Base-by-base conservation (phyloP, 2,797 vertebrate genomes). In the Delichon dasypus region DNA sequence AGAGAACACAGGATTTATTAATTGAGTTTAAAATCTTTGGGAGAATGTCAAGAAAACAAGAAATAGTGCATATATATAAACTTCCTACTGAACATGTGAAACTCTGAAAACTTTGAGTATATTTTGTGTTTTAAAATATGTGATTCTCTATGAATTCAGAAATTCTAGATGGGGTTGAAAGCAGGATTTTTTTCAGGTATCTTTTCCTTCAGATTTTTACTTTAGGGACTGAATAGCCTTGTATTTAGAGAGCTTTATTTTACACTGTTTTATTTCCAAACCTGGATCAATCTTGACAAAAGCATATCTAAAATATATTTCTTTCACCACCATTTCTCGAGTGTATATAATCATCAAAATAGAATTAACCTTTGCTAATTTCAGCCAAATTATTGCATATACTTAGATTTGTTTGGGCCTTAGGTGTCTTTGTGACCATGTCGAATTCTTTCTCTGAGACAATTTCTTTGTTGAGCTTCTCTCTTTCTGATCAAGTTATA, bases 401-500 rank as follows among this genome's bases (percentile, higher is more conserved):
- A n/a, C 40, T 65, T 65, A 42, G 10, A 11, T 30, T 85, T 58
- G 1, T 54, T 66, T 64, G 16, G 36, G 13, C 3, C 22, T 68
- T n/a, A 50, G 8, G 16, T 68, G 13, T 8, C 21, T 71, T 55
- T 67, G 27, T 30, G 15, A 58, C 36, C 79, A 58, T 1, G 1
- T 7, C 2, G 6, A 6, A n/a, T 58, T 66, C 11, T 58, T 79
- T 76, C 74, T 45, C 42, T 82, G 26, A 74, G 16, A n/a, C 11
- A 85, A 48, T 40, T 5, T 10, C 12, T 75, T 79, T 76, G 9
- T 44, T 72, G 29, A 79, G 26, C 10, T 58, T 57, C 6, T 72
- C 11, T 55, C 10, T 53, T 38, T 38, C 17, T 5, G 4, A 20
- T 13, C 0, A 0, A 40, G 18, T 78, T 53, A 34, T 4, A 65